Conservation (phyloP, 37 sponge, comb jelly and placozoan genomes). For the Amphimedon queenslandica region DNA sequence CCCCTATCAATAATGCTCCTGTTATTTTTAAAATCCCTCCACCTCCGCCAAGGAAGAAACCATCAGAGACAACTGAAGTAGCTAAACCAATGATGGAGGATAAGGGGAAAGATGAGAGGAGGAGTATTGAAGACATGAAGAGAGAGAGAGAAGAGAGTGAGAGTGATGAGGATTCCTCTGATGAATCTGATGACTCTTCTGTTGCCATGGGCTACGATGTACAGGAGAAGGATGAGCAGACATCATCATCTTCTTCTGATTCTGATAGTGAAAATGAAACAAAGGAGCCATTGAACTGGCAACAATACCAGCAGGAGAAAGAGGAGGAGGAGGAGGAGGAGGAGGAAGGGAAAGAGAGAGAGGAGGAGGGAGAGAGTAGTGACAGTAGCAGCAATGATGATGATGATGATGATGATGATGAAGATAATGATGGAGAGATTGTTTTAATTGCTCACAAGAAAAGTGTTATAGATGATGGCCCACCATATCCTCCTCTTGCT, state of each 20-base stretch:
- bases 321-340: not conserved
- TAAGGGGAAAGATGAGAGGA: not conserved
- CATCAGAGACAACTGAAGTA: not conserved
- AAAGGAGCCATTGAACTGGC: no score
- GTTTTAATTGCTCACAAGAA: no score
- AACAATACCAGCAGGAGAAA: no score
- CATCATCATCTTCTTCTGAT: constrained; percentile 1
- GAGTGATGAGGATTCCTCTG: not conserved
- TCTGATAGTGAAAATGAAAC: not conserved
- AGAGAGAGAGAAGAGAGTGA: not conserved
- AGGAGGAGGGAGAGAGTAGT: not conserved
- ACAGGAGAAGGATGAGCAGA: not conserved
- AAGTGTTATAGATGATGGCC: no score
- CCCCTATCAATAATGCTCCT: not conserved
- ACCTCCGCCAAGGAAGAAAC: constrained; percentile 32
- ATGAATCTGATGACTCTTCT: not conserved
- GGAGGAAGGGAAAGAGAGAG: not conserved
- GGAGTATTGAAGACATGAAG: not conserved
- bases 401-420: not conserved
- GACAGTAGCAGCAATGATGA: not conserved
- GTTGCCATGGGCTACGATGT: not conserved
- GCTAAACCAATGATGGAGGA: not conserved
- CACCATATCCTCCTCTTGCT: no score
- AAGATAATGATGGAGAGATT: no score
- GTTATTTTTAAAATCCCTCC: constrained; percentile 60